Conservation (phyloP, 92 coral and sea anemone species). For the Ricordea florida region DNA sequence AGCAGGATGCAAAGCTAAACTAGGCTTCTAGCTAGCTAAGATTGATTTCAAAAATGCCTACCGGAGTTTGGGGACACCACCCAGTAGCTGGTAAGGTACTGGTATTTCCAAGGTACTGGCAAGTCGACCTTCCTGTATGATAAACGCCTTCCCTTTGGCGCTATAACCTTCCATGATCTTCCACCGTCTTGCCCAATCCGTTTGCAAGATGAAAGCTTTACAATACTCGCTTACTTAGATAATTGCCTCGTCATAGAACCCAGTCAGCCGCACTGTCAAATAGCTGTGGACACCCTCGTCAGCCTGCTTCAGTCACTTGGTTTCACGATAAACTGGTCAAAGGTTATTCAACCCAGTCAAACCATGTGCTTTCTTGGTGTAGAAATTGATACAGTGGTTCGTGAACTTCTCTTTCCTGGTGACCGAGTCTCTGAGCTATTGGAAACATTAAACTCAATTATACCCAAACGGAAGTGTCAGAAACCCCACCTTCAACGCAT, state of each 20-base stretch:
- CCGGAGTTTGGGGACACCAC: conserved; percentile 23
- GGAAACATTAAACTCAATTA: background rate
- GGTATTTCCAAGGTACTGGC: conserved; percentile 9
- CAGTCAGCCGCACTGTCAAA: conserved; percentile 5
- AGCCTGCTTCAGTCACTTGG: conserved; percentile 15
- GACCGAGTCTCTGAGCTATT: conserved; percentile 41
- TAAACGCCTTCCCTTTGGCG: conserved; percentile 27
- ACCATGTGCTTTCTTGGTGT: conserved; percentile 33
- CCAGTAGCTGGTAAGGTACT: conserved; percentile 39
- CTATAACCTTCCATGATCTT: conserved; percentile 13
- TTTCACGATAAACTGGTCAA: conserved; percentile 34
- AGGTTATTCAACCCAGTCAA: conserved; percentile 32
- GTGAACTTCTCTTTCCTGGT: conserved; percentile 28
- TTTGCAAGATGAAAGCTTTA: conserved; percentile 23
- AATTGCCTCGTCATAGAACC: conserved; percentile 23
- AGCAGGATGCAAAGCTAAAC: conserved; percentile 1
- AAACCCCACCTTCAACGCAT: conserved; percentile 39
- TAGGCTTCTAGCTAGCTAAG: conserved; percentile 20
- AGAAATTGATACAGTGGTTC: conserved; percentile 34
- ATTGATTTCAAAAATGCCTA: conserved; percentile 31
- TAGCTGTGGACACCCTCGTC: conserved; percentile 12
- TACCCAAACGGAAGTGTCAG: conserved; percentile 3
- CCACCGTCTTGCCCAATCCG: conserved; percentile 20
- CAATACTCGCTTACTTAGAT: conserved; percentile 38
- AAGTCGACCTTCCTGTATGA: conserved; percentile 13